Percentiles rank a stretch among this genome's conserved stretches.
These are phyloP conservation scores for Drosophila neotestacea DNA, from an alignment of 2,888 invertebrate species.

Conservation along the genomic window DNA sequence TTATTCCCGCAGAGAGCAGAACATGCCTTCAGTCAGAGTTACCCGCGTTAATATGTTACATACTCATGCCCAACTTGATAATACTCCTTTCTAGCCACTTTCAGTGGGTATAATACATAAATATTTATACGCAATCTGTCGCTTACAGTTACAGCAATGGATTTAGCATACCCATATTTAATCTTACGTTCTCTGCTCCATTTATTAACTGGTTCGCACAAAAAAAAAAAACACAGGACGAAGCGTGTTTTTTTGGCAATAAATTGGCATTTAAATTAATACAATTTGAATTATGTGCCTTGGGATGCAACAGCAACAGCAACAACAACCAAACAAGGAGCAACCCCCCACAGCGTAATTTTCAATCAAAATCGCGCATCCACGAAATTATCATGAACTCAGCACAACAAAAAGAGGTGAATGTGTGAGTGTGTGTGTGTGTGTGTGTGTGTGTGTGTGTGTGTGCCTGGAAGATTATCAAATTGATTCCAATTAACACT, in stretches of 20 bases:
- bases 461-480: conserved; percentile 80
- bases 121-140: conserved; percentile 72
- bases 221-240: conserved; percentile 10
- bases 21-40: no score
- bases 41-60: no score
- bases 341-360: conserved; percentile 83
- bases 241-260: conserved; percentile 71
- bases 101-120: conserved; percentile 14
- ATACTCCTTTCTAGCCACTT: background rate
- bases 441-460: conserved; percentile 37
- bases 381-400: conserved; percentile 82
- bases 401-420: conserved; percentile 53
- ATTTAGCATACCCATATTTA: conserved; percentile 46
- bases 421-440: conserved; percentile 16
- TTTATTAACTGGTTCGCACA: conserved; percentile 50
- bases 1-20: no score
- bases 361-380: conserved; percentile 83
- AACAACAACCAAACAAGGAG: conserved; percentile 18
- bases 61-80: no score
- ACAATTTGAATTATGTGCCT: conserved; percentile 81
- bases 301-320: conserved; percentile 45
- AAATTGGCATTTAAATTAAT: conserved; percentile 85
- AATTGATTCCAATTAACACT: conserved; percentile 86
- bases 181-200: conserved; percentile 46
- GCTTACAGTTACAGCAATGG: conserved; percentile 61